Evolutionary conservation across 2,888 invertebrate species (phyloP).

Genomic region (Nomada flava): DNA sequence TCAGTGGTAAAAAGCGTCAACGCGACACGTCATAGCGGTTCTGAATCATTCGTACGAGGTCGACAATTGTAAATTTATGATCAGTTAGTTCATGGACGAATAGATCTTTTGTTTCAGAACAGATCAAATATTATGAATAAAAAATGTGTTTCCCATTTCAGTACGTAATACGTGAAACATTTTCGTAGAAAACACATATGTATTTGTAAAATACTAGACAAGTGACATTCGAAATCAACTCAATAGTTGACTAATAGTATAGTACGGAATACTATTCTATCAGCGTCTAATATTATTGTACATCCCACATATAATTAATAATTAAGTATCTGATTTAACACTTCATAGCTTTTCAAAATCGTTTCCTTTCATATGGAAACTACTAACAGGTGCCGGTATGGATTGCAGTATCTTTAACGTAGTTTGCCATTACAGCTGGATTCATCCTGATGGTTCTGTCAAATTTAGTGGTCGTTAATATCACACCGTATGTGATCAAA

Average conservation of each 20-base stretch:
- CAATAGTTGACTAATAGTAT: too few species aligned
- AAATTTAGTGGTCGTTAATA: slow-evolving; percentile 1
- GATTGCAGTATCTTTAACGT: background rate
- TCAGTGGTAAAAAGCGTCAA: slow-evolving; percentile 50
- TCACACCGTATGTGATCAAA: background rate
- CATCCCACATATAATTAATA: too few species aligned
- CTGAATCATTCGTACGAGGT: slow-evolving; percentile 57
- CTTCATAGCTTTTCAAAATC: background rate
- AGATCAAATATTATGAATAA: too few species aligned
- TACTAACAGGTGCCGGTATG: background rate
- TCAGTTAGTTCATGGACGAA: slow-evolving; percentile 7
- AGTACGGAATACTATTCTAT: too few species aligned
- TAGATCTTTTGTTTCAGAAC: background rate
- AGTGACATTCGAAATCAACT: too few species aligned
- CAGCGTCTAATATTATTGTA: too few species aligned
- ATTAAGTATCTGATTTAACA: too few species aligned
- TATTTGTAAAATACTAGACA: too few species aligned
- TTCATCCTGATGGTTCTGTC: background rate
- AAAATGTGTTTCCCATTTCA: too few species aligned
- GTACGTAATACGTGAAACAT: too few species aligned
- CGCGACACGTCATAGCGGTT: slow-evolving; percentile 1
- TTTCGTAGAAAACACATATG: too few species aligned
- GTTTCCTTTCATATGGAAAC: background rate
- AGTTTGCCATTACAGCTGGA: background rate
- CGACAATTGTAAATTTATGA: slow-evolving; percentile 55